A percentile compares a stretch with the other conserved stretches of the same genome.
Evolutionary conservation across 2,888 invertebrate species (phyloP).

Genomic region (Eutolmus rufibarbis): DNA sequence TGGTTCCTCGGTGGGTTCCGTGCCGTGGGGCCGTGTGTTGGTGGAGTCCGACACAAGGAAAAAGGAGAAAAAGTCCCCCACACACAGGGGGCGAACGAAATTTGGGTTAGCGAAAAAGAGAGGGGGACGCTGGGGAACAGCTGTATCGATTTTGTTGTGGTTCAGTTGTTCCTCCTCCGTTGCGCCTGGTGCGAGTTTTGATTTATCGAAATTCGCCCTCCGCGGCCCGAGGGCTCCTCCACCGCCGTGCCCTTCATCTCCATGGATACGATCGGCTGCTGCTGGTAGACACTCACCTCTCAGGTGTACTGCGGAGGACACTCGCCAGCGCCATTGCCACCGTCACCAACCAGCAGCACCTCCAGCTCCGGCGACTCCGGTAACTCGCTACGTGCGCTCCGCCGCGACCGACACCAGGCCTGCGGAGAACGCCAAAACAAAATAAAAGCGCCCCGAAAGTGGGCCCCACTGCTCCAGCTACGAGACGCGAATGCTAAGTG

Average conservation of each 20-base stretch:
- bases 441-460: background rate
- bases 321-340: background rate
- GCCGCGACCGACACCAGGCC: background rate
- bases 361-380: background rate
- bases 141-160: constrained; percentile 40
- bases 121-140: constrained; percentile 22
- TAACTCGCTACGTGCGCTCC: background rate
- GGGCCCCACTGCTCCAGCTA: constrained; percentile 34
- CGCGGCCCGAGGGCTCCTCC: background rate
- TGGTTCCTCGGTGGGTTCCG: background rate
- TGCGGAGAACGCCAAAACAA: constrained; percentile 16
- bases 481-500: constrained; percentile 25
- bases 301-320: background rate
- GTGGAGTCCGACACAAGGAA: background rate
- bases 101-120: constrained; percentile 22
- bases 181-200: background rate
- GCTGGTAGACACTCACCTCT: background rate
- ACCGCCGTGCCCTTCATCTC: background rate
- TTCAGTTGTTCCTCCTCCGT: constrained; percentile 2
- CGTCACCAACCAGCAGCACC: background rate
- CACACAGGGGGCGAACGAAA: constrained; percentile 1
- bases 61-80: background rate
- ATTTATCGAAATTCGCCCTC: constrained; percentile 24
- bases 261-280: background rate
- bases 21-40: background rate